Evolutionary conservation across 2,797 vertebrate species (phyloP).

Genomic region (Tangara arthus): DNA sequence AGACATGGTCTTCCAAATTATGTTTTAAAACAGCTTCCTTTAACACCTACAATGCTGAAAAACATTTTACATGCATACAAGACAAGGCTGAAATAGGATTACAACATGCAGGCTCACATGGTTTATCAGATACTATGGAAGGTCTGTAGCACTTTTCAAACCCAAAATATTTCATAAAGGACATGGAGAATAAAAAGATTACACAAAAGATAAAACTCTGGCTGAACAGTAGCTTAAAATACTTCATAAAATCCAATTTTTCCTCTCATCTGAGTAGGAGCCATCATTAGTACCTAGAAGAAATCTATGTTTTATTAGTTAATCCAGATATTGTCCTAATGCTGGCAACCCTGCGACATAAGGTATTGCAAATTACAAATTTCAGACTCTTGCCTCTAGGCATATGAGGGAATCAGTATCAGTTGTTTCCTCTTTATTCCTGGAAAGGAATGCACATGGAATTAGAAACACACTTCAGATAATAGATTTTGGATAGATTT

Average conservation of each 20-base stretch:
- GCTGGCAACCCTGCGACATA: not conserved
- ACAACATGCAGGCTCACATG: accelerated
- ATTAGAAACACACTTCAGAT: not conserved
- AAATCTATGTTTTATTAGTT: not conserved
- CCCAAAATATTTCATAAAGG: not conserved
- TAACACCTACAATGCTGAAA: not conserved
- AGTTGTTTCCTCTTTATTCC: not conserved
- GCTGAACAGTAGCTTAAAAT: not conserved
- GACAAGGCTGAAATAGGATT: not conserved
- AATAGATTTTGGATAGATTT: not conserved
- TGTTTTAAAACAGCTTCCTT: not conserved
- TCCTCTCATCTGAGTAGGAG: not conserved
- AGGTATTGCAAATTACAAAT: not conserved
- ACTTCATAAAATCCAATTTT: not conserved
- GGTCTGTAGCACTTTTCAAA: not conserved
- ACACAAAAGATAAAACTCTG: not conserved
- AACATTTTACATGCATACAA: not conserved
- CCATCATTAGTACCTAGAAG: not conserved
- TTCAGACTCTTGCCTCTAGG: not conserved
- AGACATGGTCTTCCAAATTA: not conserved
- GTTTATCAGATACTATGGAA: not conserved
- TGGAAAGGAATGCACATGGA: not conserved
- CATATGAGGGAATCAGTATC: not conserved
- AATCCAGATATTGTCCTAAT: not conserved
- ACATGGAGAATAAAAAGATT: not conserved